Evolutionary conservation across 92 coral and sea anemone genomes (phyloP).

Genomic region (Bergia puertoricense): DNA sequence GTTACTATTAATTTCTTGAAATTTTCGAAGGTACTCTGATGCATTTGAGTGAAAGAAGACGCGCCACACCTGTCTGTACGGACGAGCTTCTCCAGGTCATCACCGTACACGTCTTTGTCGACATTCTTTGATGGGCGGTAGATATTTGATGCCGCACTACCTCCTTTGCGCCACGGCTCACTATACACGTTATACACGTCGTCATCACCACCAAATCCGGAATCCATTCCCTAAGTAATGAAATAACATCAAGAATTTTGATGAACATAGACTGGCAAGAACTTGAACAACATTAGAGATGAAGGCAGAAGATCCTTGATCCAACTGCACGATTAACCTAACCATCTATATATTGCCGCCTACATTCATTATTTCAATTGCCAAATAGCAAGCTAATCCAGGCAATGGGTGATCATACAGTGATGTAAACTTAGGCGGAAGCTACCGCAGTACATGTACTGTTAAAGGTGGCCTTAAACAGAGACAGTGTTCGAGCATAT

Average conservation of each 20-base stretch:
- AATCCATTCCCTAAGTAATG: conserved; percentile 79
- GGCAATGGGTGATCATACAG: too few relatives aligned
- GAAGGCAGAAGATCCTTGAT: too few relatives aligned
- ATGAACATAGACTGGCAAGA: background rate
- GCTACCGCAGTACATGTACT: too few relatives aligned
- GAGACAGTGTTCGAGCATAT: too few relatives aligned
- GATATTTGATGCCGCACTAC: conserved; percentile 91
- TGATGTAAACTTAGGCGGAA: too few relatives aligned
- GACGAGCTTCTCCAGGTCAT: conserved; percentile 90
- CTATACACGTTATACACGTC: conserved; percentile 93
- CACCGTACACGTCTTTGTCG: conserved; percentile 96
- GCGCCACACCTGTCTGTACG: conserved; percentile 76
- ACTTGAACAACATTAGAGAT: too few relatives aligned
- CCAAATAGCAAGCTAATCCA: too few relatives aligned
- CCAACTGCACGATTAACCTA: too few relatives aligned
- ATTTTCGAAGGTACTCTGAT: background rate
- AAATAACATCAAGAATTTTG: background rate
- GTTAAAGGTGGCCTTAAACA: too few relatives aligned
- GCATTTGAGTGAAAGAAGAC: background rate
- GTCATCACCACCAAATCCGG: conserved; percentile 96
- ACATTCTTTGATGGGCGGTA: conserved; percentile 90
- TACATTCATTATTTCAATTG: too few relatives aligned
- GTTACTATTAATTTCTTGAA: too few relatives aligned
- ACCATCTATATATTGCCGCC: too few relatives aligned
- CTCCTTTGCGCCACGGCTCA: conserved; percentile 93